Conservation (phyloP, 2,797 vertebrate species). For the Neoniphon sammara region DNA sequence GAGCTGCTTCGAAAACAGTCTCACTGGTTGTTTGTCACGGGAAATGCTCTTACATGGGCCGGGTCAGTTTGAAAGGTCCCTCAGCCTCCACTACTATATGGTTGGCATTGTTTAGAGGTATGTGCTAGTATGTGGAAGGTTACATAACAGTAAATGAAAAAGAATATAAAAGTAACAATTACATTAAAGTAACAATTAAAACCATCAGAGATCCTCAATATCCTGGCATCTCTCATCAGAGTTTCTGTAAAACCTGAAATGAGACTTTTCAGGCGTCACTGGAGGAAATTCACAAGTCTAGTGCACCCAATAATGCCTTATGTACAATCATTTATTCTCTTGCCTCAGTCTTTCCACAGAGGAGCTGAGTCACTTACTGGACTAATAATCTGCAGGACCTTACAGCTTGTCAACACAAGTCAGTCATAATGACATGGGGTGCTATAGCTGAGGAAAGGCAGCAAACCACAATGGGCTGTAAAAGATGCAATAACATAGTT, state of each 20-base stretch:
- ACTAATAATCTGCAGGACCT: constrained; percentile 8
- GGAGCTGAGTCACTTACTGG: constrained; percentile 12
- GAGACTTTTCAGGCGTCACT: constrained; percentile 33
- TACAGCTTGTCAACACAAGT: constrained; percentile 20
- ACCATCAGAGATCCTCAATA: neutral
- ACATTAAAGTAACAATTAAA: neutral
- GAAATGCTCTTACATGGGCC: too few relatives aligned
- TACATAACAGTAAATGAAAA: too few relatives aligned
- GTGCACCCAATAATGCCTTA: constrained; percentile 36
- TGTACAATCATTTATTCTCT: neutral
- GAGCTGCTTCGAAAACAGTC: too few relatives aligned
- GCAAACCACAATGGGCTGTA: neutral
- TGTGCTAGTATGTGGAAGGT: too few relatives aligned
- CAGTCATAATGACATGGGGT: neutral
- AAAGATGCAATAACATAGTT: neutral
- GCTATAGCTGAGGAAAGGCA: neutral
- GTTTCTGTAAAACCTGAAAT: constrained; percentile 19
- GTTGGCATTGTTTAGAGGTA: too few relatives aligned
- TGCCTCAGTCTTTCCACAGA: constrained; percentile 43
- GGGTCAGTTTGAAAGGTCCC: too few relatives aligned
- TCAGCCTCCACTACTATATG: too few relatives aligned
- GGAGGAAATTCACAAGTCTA: constrained; percentile 33
- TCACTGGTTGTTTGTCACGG: too few relatives aligned
- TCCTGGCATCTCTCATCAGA: constrained; percentile 12
- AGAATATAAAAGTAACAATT: too few relatives aligned